phyloP scores from a whole-genome alignment of 2,888 invertebrate species.

The Scrobipalpa costella region DNA sequence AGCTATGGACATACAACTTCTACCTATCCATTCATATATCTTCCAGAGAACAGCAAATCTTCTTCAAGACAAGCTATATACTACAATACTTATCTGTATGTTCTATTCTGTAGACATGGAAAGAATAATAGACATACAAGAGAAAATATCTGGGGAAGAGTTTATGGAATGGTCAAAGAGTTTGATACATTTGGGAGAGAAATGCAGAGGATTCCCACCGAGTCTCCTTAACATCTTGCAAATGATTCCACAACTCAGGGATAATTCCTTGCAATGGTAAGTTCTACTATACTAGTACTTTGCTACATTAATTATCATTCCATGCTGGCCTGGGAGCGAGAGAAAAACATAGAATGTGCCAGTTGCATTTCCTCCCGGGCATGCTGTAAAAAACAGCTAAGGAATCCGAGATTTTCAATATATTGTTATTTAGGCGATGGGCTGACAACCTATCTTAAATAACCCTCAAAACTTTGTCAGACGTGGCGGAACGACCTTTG shows the following conservation, averaged over 20 bases:
- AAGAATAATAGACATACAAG: not conserved
- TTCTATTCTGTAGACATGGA: constrained; percentile 28
- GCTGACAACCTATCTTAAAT: too few species aligned
- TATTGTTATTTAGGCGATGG: too few species aligned
- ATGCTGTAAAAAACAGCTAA: too few species aligned
- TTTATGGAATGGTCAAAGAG: constrained; percentile 39
- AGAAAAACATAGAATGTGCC: too few species aligned
- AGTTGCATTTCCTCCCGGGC: too few species aligned
- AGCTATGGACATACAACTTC: constrained; percentile 56
- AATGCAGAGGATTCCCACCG: constrained; percentile 56
- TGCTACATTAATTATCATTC: not conserved
- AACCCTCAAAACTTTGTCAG: too few species aligned
- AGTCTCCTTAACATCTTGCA: constrained; percentile 56
- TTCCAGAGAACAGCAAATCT: constrained; percentile 62
- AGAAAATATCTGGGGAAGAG: not conserved
- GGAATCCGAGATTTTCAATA: too few species aligned
- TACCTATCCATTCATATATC: constrained; percentile 81
- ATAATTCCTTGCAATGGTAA: constrained; percentile 47
- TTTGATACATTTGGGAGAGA: constrained; percentile 45
- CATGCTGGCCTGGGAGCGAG: too few species aligned
- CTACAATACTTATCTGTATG: constrained; percentile 37
- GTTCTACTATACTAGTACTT: not conserved
- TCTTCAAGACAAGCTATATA: constrained; percentile 48
- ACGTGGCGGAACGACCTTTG: too few species aligned
- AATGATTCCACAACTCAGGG: constrained; percentile 43